Evolutionary conservation across 2,113 vertebrate genomes (phyloP).

Genomic region (Seriola aureovittata): DNA sequence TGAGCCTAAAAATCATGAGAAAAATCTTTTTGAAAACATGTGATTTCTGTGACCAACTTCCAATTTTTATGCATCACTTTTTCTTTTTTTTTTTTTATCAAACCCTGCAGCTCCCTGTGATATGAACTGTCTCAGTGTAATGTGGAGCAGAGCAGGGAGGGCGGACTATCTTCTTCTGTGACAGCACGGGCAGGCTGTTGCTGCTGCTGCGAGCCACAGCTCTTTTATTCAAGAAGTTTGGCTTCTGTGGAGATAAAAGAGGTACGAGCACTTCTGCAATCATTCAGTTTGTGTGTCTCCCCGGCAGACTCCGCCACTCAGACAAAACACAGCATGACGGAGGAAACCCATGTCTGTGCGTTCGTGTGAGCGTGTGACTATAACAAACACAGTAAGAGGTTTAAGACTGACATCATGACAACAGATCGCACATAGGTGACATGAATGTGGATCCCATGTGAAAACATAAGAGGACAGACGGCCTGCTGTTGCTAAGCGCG

Average conservation of each 20-base stretch:
- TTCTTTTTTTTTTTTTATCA: not conserved
- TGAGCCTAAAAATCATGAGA: not conserved
- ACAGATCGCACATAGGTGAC: not conserved
- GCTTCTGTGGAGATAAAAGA: conserved; percentile 49
- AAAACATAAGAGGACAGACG: conserved; percentile 24
- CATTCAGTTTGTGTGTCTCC: conserved; percentile 23
- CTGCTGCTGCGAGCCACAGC: not conserved
- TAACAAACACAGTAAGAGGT: conserved; percentile 20
- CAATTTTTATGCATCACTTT: conserved; percentile 4
- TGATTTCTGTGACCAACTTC: not conserved
- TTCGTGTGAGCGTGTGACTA: conserved; percentile 9
- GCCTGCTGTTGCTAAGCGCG: conserved; percentile 51
- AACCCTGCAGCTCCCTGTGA: conserved; percentile 17
- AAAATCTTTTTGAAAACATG: not conserved
- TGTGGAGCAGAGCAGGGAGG: not conserved
- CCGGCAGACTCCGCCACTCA: not conserved
- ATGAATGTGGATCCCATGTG: conserved; percentile 10
- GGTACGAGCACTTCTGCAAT: conserved; percentile 28
- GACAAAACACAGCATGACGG: conserved; percentile 18
- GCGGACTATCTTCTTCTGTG: not conserved
- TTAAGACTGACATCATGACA: conserved; percentile 25
- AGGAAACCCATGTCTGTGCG: not conserved
- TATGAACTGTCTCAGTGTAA: not conserved
- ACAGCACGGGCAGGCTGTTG: not conserved
- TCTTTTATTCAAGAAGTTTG: conserved; percentile 21